Evolutionary conservation across 2,888 invertebrate genomes (phyloP), one percentile per base, ranked within the genome.

Genomic region (Oligia strigilis): DNA sequence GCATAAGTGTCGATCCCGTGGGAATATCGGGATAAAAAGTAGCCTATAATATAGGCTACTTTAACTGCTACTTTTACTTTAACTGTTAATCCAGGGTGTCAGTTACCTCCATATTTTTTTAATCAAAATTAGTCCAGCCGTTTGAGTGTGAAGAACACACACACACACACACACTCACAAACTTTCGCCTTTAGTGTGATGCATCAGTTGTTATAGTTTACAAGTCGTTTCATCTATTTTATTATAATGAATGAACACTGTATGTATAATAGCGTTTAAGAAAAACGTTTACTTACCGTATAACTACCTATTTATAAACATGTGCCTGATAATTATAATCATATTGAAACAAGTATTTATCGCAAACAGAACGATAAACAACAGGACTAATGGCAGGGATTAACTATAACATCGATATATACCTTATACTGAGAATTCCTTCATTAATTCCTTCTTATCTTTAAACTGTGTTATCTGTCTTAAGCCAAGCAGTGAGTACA

Each of bases 261-360:
- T 36, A 13, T 14, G 19, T 29, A 14, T 64, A 36, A 55, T 58
- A 43, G 40, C 49, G n/a, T 46, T 52, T 43, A 76, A 52, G 66
- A 83, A 46, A 14, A 58, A 52, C 29, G 23, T 65, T 70, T n/a
- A 60, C 49, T 70, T n/a, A 60, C 58, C 66, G 23, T 29, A 66
- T 14, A 58, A 60, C 40, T 85, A n/a, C n/a, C n/a, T n/a, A 62
- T 74, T 74, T 55, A 75, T 65, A 71, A 72, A 69, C 60, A 66
- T 62, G 29, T 36, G 64, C 58, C 58, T 40, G 36, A 55, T n/a
- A 40, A 43, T 29, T 36, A 62, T 72, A 80, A 80, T 72, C 29
- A 43, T 49, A 85, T 79, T 58, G 72, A 75, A 87, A 74, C n/a
- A 60, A 67, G 60, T 60, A 60, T 81, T 77, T 82, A 86, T 82